These are phyloP conservation scores for Acanthoscelides obtectus DNA, from an alignment of 2,888 invertebrate genomes.

Conservation along the genomic window DNA sequence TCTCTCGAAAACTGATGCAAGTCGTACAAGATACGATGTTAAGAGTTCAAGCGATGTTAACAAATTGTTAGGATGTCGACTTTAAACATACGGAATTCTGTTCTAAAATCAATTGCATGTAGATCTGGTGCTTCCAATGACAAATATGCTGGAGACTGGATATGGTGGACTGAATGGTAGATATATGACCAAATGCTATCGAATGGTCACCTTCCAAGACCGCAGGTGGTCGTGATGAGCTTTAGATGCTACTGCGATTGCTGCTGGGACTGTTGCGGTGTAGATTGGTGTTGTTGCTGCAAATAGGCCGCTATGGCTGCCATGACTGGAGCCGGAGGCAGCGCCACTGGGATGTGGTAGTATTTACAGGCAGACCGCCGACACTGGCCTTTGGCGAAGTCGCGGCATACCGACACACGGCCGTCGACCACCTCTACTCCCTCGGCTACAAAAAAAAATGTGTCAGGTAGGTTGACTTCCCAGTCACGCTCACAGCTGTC, in stretches of 20 bases:
- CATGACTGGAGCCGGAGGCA: slow-evolving; percentile 79
- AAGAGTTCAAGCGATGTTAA: no score
- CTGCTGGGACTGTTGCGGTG: slow-evolving; percentile 13
- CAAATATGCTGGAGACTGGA: no score
- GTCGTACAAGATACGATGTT: neutral
- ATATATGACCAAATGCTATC: no score
- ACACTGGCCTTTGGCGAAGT: slow-evolving; percentile 91
- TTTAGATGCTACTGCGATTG: slow-evolving; percentile 1
- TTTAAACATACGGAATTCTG: no score
- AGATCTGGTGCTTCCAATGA: neutral
- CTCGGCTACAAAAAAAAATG: slow-evolving; percentile 67
- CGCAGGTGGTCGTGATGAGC: neutral
- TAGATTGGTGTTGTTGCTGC: slow-evolving; percentile 45
- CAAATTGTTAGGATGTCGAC: no score
- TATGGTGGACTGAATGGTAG: no score
- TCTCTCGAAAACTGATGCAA: neutral
- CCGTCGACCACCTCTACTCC: slow-evolving; percentile 93
- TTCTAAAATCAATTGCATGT: neutral
- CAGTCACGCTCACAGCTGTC: no score
- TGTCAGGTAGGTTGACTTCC: no score
- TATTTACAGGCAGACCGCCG: slow-evolving; percentile 93
- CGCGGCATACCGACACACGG: slow-evolving; percentile 93
- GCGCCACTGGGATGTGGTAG: slow-evolving; percentile 91
- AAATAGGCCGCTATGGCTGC: slow-evolving; percentile 54
- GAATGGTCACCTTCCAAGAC: no score